These are phyloP conservation scores for Lasioglossum oenotherae DNA, from an alignment of 2,888 invertebrate genomes.

Conservation along the genomic window DNA sequence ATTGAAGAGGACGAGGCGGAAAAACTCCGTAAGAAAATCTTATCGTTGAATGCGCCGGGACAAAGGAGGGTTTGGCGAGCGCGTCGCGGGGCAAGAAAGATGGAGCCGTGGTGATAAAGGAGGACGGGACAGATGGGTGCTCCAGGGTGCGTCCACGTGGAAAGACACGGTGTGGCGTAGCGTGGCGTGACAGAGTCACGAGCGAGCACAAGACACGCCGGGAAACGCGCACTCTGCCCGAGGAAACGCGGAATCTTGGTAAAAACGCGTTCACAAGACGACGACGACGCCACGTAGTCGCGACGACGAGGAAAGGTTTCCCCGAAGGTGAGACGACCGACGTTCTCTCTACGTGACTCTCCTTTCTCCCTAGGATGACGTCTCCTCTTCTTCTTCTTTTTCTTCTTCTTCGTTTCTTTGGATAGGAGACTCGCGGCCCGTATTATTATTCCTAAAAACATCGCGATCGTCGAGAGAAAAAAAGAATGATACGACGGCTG, in stretches of 20 bases:
- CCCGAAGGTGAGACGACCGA: constrained; percentile 43
- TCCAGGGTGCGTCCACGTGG: constrained; percentile 50
- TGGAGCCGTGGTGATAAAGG: constrained; percentile 9
- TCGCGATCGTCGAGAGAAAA: constrained; percentile 24
- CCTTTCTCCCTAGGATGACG: constrained; percentile 6
- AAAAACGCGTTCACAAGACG: constrained; percentile 52
- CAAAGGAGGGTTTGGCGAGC: constrained; percentile 29
- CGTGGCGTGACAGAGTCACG: background rate
- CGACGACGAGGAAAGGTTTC: constrained; percentile 44
- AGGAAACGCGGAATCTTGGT: constrained; percentile 31
- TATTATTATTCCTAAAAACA: constrained; percentile 57
- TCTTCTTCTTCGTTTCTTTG: constrained; percentile 3
- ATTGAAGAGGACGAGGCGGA: constrained; percentile 44
- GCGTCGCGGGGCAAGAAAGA: constrained; percentile 3
- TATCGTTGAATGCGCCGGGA: constrained; percentile 47
- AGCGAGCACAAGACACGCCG: background rate
- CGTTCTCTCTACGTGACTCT: constrained; percentile 42
- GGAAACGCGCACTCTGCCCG: constrained; percentile 6
- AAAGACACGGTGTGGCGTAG: constrained; percentile 18
- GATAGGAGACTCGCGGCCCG: background rate
- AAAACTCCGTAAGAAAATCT: constrained; percentile 49
- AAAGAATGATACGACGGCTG: constrained; percentile 4
- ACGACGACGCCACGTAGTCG: constrained; percentile 60
- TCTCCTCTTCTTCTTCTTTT: constrained; percentile 2
- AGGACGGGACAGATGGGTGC: constrained; percentile 18